phyloP scores from a whole-genome alignment of 2,888 invertebrate genomes.

The Drosophila merina region DNA sequence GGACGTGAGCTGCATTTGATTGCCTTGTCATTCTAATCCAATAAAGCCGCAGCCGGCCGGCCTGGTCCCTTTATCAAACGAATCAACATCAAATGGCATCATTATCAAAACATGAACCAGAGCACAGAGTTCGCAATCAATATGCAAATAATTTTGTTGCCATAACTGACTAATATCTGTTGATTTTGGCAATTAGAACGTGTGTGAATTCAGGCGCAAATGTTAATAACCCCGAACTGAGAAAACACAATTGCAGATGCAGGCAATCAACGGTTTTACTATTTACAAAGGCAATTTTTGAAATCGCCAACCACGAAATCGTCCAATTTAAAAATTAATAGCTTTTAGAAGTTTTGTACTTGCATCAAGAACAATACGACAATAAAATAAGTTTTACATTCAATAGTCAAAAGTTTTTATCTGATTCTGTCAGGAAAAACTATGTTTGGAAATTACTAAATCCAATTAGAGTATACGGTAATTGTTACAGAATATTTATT shows the following conservation, averaged over 20 bases:
- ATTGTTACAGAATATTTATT: too few species aligned
- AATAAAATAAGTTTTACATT: background rate
- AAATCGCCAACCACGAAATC: constrained; percentile 4
- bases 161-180: constrained; percentile 24
- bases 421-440: too few species aligned
- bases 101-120: constrained; percentile 8
- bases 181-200: constrained; percentile 27
- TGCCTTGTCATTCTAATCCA: constrained; percentile 21
- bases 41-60: constrained; percentile 15
- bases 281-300: constrained; percentile 7
- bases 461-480: too few species aligned
- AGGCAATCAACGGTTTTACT: background rate
- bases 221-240: constrained; percentile 18
- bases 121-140: constrained; percentile 22
- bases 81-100: constrained; percentile 12
- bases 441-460: too few species aligned
- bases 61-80: background rate
- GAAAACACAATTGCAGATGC: constrained; percentile 2
- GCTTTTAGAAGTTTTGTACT: background rate
- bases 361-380: background rate
- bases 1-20: constrained; percentile 31
- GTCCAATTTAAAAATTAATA: background rate
- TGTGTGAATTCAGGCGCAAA: constrained; percentile 30
- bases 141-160: constrained; percentile 21
- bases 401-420: too few species aligned